A percentile compares a stretch with the other conserved stretches of the same genome.
Conservation (phyloP, 2,113 vertebrate genomes). For the Terrapene triunguis region DNA sequence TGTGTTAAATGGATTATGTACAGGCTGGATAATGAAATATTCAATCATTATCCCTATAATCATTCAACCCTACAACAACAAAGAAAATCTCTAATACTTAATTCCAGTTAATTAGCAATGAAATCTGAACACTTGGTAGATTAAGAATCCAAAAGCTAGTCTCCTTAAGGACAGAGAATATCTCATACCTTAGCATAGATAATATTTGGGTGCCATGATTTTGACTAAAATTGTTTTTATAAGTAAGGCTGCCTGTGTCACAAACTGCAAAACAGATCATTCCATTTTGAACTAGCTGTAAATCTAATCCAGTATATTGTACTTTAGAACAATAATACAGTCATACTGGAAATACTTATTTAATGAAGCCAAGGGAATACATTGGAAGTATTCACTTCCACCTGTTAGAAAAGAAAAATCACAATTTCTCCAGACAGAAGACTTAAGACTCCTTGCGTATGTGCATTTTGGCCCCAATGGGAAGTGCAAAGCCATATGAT, state of each 20-base stretch:
- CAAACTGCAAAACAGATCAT: conserved; percentile 12
- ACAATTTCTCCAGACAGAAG: background rate
- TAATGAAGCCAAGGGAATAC: background rate
- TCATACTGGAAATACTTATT: background rate
- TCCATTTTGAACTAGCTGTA: background rate
- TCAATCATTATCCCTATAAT: conserved; percentile 35
- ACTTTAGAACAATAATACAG: background rate
- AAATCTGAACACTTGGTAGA: background rate
- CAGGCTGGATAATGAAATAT: conserved; percentile 32
- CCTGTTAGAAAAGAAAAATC: background rate
- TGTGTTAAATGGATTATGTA: conserved; percentile 34
- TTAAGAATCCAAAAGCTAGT: conserved; percentile 44
- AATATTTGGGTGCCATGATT: background rate
- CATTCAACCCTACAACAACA: conserved; percentile 14
- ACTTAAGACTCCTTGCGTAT: background rate
- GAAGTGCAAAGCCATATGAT: background rate
- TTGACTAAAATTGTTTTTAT: conserved; percentile 16
- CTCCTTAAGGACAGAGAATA: conserved; percentile 13
- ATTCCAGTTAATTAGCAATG: conserved; percentile 9
- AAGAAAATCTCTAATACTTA: conserved; percentile 26
- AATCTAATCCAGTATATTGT: background rate
- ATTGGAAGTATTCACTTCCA: background rate
- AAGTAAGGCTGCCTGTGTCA: background rate
- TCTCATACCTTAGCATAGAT: conserved; percentile 30
- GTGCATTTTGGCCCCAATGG: background rate